A percentile compares a stretch with the other conserved stretches of the same genome.
Conservation (phyloP, 1,140 invertebrate genomes). For the Nasonia longicornis region DNA sequence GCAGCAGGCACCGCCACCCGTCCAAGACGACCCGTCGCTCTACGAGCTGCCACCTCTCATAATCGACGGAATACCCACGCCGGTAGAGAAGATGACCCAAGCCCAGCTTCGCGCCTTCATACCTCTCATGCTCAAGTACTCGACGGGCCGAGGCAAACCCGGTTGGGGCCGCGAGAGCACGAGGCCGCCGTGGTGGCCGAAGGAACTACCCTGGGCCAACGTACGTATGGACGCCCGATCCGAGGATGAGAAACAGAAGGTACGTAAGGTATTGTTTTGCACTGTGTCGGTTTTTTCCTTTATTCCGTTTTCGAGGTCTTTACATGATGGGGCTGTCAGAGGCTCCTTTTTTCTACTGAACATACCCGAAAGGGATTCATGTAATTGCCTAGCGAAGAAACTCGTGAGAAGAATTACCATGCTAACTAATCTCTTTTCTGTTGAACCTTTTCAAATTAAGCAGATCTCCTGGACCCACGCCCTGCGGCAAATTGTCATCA, state of each 20-base stretch:
- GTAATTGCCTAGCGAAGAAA: background rate
- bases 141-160: constrained; percentile 95
- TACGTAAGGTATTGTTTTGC: constrained; percentile 59
- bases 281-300: background rate
- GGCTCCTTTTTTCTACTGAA: background rate
- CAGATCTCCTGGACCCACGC: constrained; percentile 99
- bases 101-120: constrained; percentile 96
- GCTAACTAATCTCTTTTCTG: constrained; percentile 44
- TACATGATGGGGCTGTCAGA: background rate
- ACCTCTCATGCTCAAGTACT: constrained; percentile 98
- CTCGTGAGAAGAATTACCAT: constrained; percentile 23
- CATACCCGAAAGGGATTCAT: background rate
- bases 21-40: constrained; percentile 90
- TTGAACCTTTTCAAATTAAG: constrained; percentile 44
- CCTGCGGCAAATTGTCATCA: constrained; percentile 96
- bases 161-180: constrained; percentile 97
- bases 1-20: constrained; percentile 92
- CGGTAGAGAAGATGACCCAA: constrained; percentile 99
- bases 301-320: background rate
- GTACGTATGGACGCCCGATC: constrained; percentile 96
- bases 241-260: constrained; percentile 97
- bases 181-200: constrained; percentile 96
- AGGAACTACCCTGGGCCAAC: constrained; percentile 97
- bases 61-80: constrained; percentile 97
- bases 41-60: constrained; percentile 96